Conservation (phyloP, 2,797 vertebrate genomes). For the Delichon dasypus region DNA sequence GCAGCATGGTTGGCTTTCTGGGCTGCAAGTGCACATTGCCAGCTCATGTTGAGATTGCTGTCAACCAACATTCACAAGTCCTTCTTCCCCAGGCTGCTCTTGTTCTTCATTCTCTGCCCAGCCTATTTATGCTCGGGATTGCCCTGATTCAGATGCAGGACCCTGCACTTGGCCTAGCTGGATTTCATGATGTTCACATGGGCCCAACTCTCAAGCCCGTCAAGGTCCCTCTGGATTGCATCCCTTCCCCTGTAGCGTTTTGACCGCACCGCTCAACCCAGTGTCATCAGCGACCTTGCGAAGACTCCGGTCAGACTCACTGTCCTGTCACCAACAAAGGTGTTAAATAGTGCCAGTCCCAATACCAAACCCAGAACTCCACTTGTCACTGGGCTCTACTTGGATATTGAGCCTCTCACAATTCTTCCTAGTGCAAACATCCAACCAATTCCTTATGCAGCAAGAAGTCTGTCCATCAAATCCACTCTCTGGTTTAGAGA, state of each 20-base stretch:
- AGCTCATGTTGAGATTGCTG: too few relatives aligned
- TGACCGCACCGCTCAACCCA: fast-evolving
- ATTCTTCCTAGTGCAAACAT: not conserved
- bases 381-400: not conserved
- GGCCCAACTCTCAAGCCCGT: not conserved
- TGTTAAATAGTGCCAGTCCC: not conserved
- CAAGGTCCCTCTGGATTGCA: not conserved
- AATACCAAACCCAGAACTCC: not conserved
- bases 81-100: not conserved
- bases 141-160: not conserved
- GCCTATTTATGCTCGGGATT: not conserved
- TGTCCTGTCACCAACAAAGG: not conserved
- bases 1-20: not conserved
- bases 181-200: not conserved
- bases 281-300: not conserved
- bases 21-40: not conserved
- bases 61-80: not conserved
- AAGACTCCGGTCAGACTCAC: not conserved
- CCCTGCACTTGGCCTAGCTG: not conserved
- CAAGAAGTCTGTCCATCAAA: not conserved
- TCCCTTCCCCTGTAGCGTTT: fast-evolving
- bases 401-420: not conserved
- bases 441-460: not conserved
- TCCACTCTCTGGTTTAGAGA: not conserved
- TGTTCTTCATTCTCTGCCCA: not conserved